Evolutionary conservation across 2,113 vertebrate species (phyloP).

Genomic region (Lucifuga dentata): DNA sequence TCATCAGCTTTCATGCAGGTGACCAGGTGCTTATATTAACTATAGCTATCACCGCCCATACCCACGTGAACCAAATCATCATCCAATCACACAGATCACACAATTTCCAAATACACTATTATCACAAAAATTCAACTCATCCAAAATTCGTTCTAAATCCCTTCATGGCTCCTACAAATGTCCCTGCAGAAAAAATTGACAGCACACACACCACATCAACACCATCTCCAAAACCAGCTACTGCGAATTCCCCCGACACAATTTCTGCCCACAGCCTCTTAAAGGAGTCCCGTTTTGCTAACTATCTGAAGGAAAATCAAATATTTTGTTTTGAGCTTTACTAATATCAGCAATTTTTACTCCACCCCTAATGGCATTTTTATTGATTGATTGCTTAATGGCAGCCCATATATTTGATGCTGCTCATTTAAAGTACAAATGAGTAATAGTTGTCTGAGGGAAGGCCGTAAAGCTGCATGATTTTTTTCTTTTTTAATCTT

Average conservation of each 20-base stretch:
- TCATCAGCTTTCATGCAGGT: too few relatives aligned
- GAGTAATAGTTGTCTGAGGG: constrained; percentile 96
- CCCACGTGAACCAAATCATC: too few relatives aligned
- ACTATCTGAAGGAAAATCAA: constrained; percentile 95
- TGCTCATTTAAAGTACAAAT: constrained; percentile 96
- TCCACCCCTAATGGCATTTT: constrained; percentile 97
- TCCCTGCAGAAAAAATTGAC: constrained; percentile 91
- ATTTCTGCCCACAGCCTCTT: constrained; percentile 78
- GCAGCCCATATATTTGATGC: constrained; percentile 97
- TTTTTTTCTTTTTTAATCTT: constrained; percentile 75
- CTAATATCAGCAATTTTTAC: constrained; percentile 98
- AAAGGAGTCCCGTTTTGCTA: constrained; percentile 81
- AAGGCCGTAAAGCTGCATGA: constrained; percentile 90
- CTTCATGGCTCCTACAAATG: too few relatives aligned
- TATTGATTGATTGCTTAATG: constrained; percentile 98
- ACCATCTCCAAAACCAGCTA: not conserved
- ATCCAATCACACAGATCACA: too few relatives aligned
- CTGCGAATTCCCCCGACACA: constrained; percentile 12
- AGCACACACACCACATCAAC: constrained; percentile 54
- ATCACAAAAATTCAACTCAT: too few relatives aligned
- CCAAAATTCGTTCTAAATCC: too few relatives aligned
- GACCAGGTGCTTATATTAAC: too few relatives aligned
- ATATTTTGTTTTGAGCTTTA: constrained; percentile 97
- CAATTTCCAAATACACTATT: too few relatives aligned
- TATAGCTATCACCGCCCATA: too few relatives aligned